Evolutionary conservation across 2,113 vertebrate species (phyloP), one percentile per base, ranked within the genome.

Genomic region (Indicator maculatus): DNA sequence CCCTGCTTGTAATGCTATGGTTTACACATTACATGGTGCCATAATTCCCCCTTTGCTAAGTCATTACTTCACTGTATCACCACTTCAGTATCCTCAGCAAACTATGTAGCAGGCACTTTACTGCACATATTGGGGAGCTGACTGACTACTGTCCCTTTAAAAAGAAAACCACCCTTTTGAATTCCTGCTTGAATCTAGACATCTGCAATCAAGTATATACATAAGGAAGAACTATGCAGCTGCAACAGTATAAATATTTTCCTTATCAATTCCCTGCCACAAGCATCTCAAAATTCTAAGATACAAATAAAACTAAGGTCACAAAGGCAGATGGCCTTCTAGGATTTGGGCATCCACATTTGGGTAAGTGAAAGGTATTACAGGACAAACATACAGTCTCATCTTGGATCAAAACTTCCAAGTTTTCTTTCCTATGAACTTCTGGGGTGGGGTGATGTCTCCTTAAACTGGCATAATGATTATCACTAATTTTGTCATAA

Each of bases 201-300:
- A 92, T 90, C 89, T 93, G 81, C 81, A 96, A 92, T 70, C 50
- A 89, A 94, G 63, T 79, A 96, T 26, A 55, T 66, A 87, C 28
- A 63, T 8, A 20, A 90, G 83, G 53, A 90, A 87, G 63, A 93
- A 80, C 53, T 45, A 79, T 58, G 70, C 36, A 90, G 44, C 71
- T 90, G 84, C 91, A 92, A 95, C 77, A 76, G 71, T 41, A 59
- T 60, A 95, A 92, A 88, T 90, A 92, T 95, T 96, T 92, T 94
- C 89, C 71, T 82, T 85, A 87, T 23, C 39, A 70, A 70, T 76
- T 87, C 74, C 45, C 33, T 91, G 84, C 71, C 84, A 96, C 92
- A 33, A 92, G 53, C 30, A 84, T 79, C 77, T 85, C 52, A 82
- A 76, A 87, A 92, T 50, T 66, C 6, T 66, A 87, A 90, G 50